Evolutionary conservation across 1,140 invertebrate genomes (phyloP).

Genomic region (Lysiphlebus fabarum): DNA sequence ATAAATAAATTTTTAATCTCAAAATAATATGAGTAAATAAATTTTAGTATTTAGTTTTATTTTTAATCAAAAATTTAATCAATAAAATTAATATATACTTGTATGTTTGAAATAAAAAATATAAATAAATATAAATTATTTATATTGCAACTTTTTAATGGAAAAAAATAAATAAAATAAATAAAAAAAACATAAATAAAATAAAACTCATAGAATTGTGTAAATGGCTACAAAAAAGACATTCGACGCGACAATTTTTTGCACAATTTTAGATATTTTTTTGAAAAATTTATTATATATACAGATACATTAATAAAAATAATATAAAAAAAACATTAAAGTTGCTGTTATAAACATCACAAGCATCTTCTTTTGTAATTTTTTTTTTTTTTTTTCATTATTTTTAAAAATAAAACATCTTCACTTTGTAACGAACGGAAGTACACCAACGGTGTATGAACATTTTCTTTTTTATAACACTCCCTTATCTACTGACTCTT

Average conservation of each 20-base stretch:
- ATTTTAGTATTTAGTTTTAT: too few relatives aligned
- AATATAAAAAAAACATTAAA: neutral
- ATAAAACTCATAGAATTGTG: neutral
- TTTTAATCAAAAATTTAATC: too few relatives aligned
- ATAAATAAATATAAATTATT: too few relatives aligned
- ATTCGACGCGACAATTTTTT: conserved; percentile 13
- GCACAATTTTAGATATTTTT: neutral
- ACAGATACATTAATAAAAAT: neutral
- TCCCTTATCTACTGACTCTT: neutral
- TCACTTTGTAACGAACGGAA: conserved; percentile 20
- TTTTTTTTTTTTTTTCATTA: too few relatives aligned
- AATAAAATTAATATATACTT: too few relatives aligned
- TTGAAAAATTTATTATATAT: neutral
- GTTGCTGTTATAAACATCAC: conserved; percentile 12
- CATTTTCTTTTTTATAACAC: conserved; percentile 13
- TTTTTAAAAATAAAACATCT: conserved; percentile 17
- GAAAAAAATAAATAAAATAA: neutral
- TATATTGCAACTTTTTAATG: too few relatives aligned
- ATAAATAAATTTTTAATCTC: too few relatives aligned
- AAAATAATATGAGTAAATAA: too few relatives aligned
- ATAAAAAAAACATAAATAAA: conserved; percentile 1
- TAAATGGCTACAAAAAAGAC: neutral
- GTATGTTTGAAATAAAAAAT: too few relatives aligned
- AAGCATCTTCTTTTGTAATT: neutral
- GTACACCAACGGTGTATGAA: conserved; percentile 4